phyloP scores from a whole-genome alignment of 2,888 invertebrate genomes.

The Magallana nippona region DNA sequence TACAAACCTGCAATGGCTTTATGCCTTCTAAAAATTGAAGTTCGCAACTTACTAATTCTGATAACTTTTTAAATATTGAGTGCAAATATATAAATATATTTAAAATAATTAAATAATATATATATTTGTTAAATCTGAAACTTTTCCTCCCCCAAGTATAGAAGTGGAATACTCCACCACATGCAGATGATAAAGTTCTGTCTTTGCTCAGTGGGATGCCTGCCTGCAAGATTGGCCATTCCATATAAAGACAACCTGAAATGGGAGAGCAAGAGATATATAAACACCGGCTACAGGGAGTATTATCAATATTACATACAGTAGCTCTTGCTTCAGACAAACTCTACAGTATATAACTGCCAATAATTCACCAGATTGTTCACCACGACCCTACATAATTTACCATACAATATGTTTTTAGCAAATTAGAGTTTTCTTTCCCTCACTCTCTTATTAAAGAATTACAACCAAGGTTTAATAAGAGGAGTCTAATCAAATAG shows the following conservation, averaged over 20 bases:
- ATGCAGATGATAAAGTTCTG: conserved; percentile 17
- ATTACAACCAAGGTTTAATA: too few relatives aligned
- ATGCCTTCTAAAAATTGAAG: too few relatives aligned
- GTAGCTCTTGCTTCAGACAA: not conserved
- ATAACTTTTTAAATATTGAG: too few relatives aligned
- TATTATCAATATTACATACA: conserved; percentile 1
- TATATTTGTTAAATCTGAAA: not conserved
- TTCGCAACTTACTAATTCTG: too few relatives aligned
- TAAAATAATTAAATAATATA: not conserved
- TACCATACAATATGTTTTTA: too few relatives aligned
- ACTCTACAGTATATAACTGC: not conserved
- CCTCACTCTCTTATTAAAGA: too few relatives aligned
- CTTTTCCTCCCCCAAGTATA: not conserved
- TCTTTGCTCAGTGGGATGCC: conserved; percentile 31
- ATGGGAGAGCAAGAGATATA: conserved; percentile 23
- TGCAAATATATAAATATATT: not conserved
- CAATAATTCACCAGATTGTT: not conserved
- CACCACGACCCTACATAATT: too few relatives aligned
- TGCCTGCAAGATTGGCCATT: conserved; percentile 2
- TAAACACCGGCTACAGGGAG: conserved; percentile 12
- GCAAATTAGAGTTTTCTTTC: too few relatives aligned
- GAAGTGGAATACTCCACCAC: not conserved
- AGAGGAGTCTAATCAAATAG: too few relatives aligned
- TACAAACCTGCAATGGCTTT: not conserved
- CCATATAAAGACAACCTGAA: conserved; percentile 36